Conservation (phyloP, 2,888 invertebrate species). For the Tetranychus piercei region DNA sequence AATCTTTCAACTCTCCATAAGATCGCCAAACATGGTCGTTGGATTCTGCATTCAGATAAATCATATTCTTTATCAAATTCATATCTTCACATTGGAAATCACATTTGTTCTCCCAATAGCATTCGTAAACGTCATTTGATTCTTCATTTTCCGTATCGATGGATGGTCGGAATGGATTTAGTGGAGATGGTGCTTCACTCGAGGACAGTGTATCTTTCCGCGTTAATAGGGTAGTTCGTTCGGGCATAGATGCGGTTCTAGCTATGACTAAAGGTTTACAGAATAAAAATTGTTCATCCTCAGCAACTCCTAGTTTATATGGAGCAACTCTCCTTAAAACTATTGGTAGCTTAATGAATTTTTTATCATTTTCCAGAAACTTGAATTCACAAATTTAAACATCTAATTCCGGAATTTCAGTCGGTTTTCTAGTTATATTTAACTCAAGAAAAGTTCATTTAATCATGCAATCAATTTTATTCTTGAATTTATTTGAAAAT, state of each 20-base stretch:
- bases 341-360: constrained; percentile 48
- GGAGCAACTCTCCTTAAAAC: constrained; percentile 50
- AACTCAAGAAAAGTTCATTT: constrained; percentile 76
- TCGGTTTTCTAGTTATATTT: constrained; percentile 66
- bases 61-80: constrained; percentile 64
- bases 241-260: background rate
- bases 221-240: background rate
- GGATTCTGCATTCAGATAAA: constrained; percentile 54
- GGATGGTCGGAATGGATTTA: constrained; percentile 30
- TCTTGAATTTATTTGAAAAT: constrained; percentile 70
- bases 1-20: constrained; percentile 27
- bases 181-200: constrained; percentile 33
- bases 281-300: constrained; percentile 77
- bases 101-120: constrained; percentile 66
- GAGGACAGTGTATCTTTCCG: background rate
- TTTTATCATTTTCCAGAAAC: constrained; percentile 61
- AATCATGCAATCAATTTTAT: constrained; percentile 77
- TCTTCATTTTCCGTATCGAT: constrained; percentile 44
- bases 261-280: constrained; percentile 36
- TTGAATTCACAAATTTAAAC: constrained; percentile 78
- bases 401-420: constrained; percentile 78
- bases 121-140: constrained; percentile 65
- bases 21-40: constrained; percentile 42
- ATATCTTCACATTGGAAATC: constrained; percentile 82
- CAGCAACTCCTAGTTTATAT: constrained; percentile 51